Conservation (phyloP, 1,140 invertebrate genomes). For the Zaprionus ornatus region DNA sequence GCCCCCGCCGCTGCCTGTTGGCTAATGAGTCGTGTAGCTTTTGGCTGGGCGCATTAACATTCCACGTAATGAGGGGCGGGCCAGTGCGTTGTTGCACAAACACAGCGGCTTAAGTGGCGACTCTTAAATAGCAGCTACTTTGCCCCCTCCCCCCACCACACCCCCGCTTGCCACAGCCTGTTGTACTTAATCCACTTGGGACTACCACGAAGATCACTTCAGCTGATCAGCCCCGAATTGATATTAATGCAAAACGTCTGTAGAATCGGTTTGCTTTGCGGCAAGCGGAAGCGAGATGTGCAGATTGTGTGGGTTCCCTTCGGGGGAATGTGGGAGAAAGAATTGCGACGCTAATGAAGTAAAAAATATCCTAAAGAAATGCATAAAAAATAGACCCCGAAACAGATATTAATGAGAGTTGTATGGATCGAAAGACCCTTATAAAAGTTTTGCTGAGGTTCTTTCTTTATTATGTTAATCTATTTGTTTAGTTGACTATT, state of each 20-base stretch:
- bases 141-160: background rate
- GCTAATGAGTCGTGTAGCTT: constrained; percentile 68
- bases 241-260: constrained; percentile 51
- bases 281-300: background rate
- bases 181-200: constrained; percentile 39
- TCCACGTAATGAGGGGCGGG: constrained; percentile 44
- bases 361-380: background rate
- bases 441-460: background rate
- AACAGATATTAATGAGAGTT: background rate
- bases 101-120: constrained; percentile 52
- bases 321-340: background rate
- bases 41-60: constrained; percentile 69
- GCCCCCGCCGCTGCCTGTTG: constrained; percentile 29
- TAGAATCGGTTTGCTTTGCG: background rate
- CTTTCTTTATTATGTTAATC: background rate
- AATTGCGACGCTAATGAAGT: background rate
- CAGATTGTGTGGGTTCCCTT: background rate
- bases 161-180: constrained; percentile 2
- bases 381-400: background rate
- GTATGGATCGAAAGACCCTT: background rate
- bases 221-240: constrained; percentile 39
- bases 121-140: constrained; percentile 43
- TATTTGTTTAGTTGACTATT: background rate
- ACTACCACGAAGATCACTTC: constrained; percentile 26
- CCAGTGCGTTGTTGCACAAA: constrained; percentile 52